A percentile compares a stretch with the other conserved stretches of the same genome.
These are phyloP conservation scores for Eriosoma lanigerum DNA, from an alignment of 1,140 invertebrate genomes.

Conservation along the genomic window DNA sequence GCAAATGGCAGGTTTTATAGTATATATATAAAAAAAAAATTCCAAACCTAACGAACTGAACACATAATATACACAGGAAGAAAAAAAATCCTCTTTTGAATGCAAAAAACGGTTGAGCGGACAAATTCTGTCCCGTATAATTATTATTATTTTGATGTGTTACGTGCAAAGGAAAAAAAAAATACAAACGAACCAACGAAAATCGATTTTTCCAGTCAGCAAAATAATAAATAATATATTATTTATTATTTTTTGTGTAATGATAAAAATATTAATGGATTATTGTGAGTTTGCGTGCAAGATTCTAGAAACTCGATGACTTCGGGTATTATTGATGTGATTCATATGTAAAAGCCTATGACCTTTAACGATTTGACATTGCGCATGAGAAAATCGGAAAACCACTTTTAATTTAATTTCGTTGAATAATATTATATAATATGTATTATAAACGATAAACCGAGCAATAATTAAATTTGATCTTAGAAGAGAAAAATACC, in stretches of 20 bases:
- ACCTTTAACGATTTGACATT: background rate
- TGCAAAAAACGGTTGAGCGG: slow-evolving; percentile 45
- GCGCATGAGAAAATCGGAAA: background rate
- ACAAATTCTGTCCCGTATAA: slow-evolving; percentile 28
- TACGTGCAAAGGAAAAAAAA: background rate
- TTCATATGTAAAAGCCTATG: background rate
- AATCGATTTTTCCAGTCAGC: slow-evolving; percentile 44
- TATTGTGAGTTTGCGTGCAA: slow-evolving; percentile 34
- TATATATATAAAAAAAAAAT: slow-evolving; percentile 1
- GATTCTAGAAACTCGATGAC: background rate
- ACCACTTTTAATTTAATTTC: slow-evolving; percentile 4
- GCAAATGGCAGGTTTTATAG: background rate
- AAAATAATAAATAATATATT: slow-evolving; percentile 4
- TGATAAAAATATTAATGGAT: slow-evolving; percentile 29
- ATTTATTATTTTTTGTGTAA: slow-evolving; percentile 11
- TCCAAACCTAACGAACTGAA: slow-evolving; percentile 41
- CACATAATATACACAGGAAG: background rate
- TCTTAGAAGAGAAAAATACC: too few relatives aligned
- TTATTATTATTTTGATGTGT: slow-evolving; percentile 34
- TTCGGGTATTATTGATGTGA: slow-evolving; percentile 18
- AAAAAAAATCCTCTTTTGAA: slow-evolving; percentile 40
- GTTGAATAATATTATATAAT: slow-evolving; percentile 11
- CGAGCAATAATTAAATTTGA: too few relatives aligned
- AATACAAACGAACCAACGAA: too few relatives aligned
- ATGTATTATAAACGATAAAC: too few relatives aligned